A percentile compares a stretch with the other conserved stretches of the same genome.
These are phyloP conservation scores for Corythoichthys haematopterus DNA, from an alignment of 2,113 vertebrate species.

Conservation along the genomic window DNA sequence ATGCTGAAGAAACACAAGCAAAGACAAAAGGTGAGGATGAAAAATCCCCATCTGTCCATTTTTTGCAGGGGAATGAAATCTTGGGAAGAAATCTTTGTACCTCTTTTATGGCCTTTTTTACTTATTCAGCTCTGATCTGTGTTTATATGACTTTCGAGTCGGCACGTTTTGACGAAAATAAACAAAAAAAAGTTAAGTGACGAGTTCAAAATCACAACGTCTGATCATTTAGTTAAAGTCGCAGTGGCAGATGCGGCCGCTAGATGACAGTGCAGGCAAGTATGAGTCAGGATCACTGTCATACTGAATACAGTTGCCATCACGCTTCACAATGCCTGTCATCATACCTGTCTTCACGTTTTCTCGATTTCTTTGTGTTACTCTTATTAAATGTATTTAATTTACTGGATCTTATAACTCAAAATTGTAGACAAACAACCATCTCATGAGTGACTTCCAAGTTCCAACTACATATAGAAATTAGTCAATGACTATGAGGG, in stretches of 20 bases:
- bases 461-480: too few relatives aligned
- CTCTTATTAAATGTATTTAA: too few relatives aligned
- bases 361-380: neutral
- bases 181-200: too few relatives aligned
- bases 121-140: neutral
- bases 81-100: too few relatives aligned
- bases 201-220: neutral
- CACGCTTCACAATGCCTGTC: neutral
- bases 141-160: neutral
- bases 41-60: too few relatives aligned
- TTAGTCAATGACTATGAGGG: too few relatives aligned
- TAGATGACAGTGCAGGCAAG: slow-evolving; percentile 64
- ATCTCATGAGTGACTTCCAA: too few relatives aligned
- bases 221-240: neutral
- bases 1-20: slow-evolving; percentile 75
- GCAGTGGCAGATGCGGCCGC: slow-evolving; percentile 32
- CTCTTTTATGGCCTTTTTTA: too few relatives aligned
- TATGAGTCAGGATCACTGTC: neutral
- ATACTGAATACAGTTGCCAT: neutral
- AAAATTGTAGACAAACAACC: too few relatives aligned
- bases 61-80: too few relatives aligned
- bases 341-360: neutral
- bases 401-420: too few relatives aligned
- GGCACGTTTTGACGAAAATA: neutral
- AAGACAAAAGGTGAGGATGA: slow-evolving; percentile 75